Conservation (phyloP, 2,113 vertebrate genomes). For the Oryzias javanicus region DNA sequence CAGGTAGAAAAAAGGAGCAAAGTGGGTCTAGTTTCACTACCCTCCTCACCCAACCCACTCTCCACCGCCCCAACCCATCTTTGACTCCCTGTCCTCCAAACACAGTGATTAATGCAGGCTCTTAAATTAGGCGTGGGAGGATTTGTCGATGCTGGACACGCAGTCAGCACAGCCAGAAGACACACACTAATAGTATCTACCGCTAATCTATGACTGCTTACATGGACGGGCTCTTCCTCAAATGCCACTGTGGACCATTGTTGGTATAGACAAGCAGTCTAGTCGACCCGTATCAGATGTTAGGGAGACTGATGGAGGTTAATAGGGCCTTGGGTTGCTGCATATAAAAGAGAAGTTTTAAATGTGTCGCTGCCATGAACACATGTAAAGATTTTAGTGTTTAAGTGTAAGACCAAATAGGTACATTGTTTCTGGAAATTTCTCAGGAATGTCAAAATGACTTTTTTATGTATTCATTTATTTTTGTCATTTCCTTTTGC, state of each 20-base stretch:
- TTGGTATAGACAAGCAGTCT: constrained; percentile 67
- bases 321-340: constrained; percentile 50
- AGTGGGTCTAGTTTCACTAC: constrained; percentile 48
- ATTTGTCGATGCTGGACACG: constrained; percentile 69
- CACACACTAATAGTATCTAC: constrained; percentile 70
- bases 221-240: constrained; percentile 74
- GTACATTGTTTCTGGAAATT: too few species aligned
- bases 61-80: constrained; percentile 55
- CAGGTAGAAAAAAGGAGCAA: constrained; percentile 75
- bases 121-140: constrained; percentile 77
- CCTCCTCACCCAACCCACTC: constrained; percentile 22
- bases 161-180: constrained; percentile 57
- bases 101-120: constrained; percentile 76
- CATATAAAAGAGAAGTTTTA: constrained; percentile 33
- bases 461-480: too few species aligned
- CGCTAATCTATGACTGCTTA: constrained; percentile 74
- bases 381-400: not conserved
- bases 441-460: too few species aligned
- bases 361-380: constrained; percentile 25
- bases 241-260: constrained; percentile 64
- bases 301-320: constrained; percentile 65
- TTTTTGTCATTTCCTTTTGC: too few species aligned
- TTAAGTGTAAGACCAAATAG: too few species aligned
- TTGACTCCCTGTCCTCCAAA: constrained; percentile 78
- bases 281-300: constrained; percentile 63